Percentiles rank a stretch among this genome's conserved stretches.
Conservation (phyloP, 2,113 vertebrate species). For the Pteronura brasiliensis region DNA sequence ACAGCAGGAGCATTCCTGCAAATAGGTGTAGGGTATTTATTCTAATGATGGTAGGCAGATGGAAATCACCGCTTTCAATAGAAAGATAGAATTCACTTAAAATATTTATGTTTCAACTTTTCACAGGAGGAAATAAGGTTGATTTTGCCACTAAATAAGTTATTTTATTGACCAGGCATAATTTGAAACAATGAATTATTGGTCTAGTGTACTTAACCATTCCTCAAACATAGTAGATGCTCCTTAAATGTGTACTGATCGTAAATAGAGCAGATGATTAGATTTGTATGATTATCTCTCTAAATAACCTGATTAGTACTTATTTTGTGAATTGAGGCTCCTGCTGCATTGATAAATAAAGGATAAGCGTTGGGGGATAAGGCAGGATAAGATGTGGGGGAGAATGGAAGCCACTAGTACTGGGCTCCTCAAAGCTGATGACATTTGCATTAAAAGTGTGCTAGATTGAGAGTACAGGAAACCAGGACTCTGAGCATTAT, state of each 20-base stretch:
- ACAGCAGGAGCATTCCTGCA: background rate
- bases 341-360: background rate
- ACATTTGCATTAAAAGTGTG: background rate
- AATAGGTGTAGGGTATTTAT: background rate
- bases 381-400: background rate
- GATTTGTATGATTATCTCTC: background rate
- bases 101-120: background rate
- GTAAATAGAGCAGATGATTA: background rate
- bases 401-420: background rate
- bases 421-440: background rate
- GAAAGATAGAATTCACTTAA: background rate
- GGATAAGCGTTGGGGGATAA: background rate
- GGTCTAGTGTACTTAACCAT: background rate
- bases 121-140: background rate
- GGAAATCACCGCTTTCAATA: background rate
- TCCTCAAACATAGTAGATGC: background rate
- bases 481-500: background rate
- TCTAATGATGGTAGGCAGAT: background rate
- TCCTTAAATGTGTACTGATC: background rate
- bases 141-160: background rate
- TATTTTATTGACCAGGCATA: background rate
- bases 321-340: background rate
- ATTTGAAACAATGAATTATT: background rate
- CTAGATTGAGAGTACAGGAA: background rate
- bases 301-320: background rate